Base-by-base conservation (phyloP, 2,797 vertebrate genomes). In the Mareca strepera region DNA sequence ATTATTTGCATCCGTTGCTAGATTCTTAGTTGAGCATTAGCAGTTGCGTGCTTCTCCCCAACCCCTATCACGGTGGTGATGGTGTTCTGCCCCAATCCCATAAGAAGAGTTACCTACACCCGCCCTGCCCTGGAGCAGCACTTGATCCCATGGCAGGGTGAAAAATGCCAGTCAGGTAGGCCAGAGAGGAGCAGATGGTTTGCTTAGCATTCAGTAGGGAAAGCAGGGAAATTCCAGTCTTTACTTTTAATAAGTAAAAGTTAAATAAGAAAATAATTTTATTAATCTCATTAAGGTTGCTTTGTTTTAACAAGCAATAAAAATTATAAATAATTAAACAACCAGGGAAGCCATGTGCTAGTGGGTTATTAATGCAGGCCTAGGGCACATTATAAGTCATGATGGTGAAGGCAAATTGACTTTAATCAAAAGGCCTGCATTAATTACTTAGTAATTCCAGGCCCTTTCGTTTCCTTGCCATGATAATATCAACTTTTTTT, bases 321-420 rank as follows among this genome's bases (percentile, higher is more conserved):
- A 91, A 95, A 76, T 76, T 91, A 85, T 94, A 96, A 96, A 96
- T 97, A 97, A 97, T 96, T 96, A 82, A 97, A 90, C 74, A 96
- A 88, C 86, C 73, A 94, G 90, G 56, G 29, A 94, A 96, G 35
- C 92, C 83, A 44, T 84, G 69, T 96, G 92, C 92, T 82, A 64
- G 88, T 85, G 81, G 76, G 76, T 96, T 88, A 96, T 95, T 96
- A 95, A 96, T 95, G 83, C 85, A 87, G 92, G 92, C 97, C 95
- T 92, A 52, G 52, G 93, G 96, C 91, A 46, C 64, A 5, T 63
- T 93, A 75, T 90, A 97, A 97, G 83, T 96, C 85, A 88, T 81
- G 82, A 95, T 93, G 85, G 90, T 89, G 93, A 92, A 96, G 95
- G 92, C 86, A 97, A 97, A 96, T 85, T 97, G 74, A 91, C 96